These are phyloP conservation scores for Sceloporus undulatus DNA, from an alignment of 2,113 vertebrate genomes.

Conservation along the genomic window DNA sequence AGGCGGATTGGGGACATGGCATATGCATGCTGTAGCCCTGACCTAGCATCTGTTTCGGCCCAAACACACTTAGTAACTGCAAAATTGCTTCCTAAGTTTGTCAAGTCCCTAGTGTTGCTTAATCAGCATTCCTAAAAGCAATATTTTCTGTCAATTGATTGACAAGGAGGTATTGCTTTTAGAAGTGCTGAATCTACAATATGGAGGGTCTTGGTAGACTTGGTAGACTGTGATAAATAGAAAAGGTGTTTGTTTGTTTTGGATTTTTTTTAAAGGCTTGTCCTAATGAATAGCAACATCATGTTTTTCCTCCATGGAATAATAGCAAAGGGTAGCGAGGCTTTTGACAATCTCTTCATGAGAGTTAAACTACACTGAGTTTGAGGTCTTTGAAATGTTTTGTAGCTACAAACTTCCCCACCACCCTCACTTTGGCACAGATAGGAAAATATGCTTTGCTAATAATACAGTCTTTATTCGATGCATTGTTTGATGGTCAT, in stretches of 20 bases:
- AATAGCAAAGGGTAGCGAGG: constrained; percentile 28
- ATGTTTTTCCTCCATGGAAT: not conserved
- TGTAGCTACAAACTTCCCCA: not conserved
- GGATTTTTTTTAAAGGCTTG: not conserved
- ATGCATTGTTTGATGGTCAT: not conserved
- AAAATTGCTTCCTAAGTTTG: constrained; percentile 25
- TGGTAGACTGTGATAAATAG: constrained; percentile 28
- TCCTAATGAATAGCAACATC: constrained; percentile 6
- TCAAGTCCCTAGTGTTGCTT: constrained; percentile 38
- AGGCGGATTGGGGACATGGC: no score
- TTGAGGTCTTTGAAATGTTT: not conserved
- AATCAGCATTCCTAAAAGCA: constrained; percentile 58
- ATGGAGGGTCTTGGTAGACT: not conserved
- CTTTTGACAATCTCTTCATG: constrained; percentile 10
- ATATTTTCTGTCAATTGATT: constrained; percentile 55
- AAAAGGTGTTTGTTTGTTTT: not conserved
- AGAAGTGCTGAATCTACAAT: constrained; percentile 65
- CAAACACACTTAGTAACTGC: not conserved
- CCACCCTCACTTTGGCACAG: not conserved
- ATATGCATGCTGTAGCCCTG: no score
- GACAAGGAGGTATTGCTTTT: constrained; percentile 54
- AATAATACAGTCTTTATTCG: not conserved
- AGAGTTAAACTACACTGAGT: not conserved
- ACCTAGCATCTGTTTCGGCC: no score
- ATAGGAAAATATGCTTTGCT: not conserved